phyloP scores from a whole-genome alignment of 1,140 invertebrate species.

The Hycleus phaleratus region DNA sequence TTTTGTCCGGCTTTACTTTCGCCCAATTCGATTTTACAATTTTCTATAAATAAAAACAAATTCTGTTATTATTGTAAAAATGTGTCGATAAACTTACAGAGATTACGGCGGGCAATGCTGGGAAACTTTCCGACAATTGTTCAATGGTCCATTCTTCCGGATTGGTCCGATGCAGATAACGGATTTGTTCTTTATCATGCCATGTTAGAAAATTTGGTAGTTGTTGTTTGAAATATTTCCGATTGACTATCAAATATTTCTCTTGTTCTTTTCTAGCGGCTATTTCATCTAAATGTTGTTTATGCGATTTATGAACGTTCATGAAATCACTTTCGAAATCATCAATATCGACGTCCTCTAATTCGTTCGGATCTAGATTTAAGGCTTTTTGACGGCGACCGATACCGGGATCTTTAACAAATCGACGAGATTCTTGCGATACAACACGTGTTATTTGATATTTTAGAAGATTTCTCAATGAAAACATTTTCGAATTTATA shows the following conservation, averaged over 20 bases:
- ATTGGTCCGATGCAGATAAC: constrained; percentile 55
- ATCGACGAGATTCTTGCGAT: too few species aligned
- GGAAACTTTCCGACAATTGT: constrained; percentile 70
- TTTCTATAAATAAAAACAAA: constrained; percentile 44
- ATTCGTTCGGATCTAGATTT: constrained; percentile 22
- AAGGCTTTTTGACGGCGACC: constrained; percentile 5
- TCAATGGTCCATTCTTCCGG: constrained; percentile 67
- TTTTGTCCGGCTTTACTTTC: constrained; percentile 46
- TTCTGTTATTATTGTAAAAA: background rate
- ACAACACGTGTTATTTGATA: too few species aligned
- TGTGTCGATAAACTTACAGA: constrained; percentile 39
- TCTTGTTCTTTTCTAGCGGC: constrained; percentile 40
- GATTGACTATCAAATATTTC: constrained; percentile 53
- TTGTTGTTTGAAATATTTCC: constrained; percentile 66
- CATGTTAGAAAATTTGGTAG: constrained; percentile 71
- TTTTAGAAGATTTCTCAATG: too few species aligned
- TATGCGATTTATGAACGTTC: constrained; percentile 37
- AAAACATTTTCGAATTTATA: too few species aligned
- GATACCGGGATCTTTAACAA: constrained; percentile 14
- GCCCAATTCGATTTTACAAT: constrained; percentile 56
- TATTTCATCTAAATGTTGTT: constrained; percentile 40
- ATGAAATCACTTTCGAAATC: constrained; percentile 47
- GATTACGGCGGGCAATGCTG: constrained; percentile 55
- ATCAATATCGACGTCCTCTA: constrained; percentile 39
- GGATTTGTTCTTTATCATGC: constrained; percentile 76